Conservation (phyloP, 2,888 invertebrate genomes). For the Drosophila anceps region DNA sequence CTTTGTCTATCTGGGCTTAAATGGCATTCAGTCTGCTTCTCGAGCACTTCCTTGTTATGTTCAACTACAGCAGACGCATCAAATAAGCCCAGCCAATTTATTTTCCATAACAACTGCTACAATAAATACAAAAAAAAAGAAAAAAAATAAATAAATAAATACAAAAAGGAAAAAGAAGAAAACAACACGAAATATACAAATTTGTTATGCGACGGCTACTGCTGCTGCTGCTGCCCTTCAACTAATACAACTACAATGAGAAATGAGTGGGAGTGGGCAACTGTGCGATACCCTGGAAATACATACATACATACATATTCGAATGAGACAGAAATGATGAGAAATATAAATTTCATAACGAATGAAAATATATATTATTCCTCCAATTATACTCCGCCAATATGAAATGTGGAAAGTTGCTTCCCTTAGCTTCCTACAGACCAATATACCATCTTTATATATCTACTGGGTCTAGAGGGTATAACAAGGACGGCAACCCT, state of each 20-base stretch:
- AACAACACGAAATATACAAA: constrained; percentile 38
- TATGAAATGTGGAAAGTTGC: no score
- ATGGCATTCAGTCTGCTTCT: constrained; percentile 17
- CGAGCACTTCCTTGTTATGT: constrained; percentile 39
- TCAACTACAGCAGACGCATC: constrained; percentile 47
- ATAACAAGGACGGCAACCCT: constrained; percentile 31
- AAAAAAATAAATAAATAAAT: constrained; percentile 1
- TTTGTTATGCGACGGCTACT: constrained; percentile 47
- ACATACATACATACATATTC: not conserved
- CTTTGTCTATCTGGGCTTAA: constrained; percentile 11
- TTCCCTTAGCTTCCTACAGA: not conserved
- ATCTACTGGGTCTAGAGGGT: not conserved
- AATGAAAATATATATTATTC: no score
- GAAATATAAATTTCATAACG: no score
- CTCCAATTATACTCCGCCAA: no score
- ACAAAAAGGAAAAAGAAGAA: constrained; percentile 3
- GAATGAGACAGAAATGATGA: not conserved
- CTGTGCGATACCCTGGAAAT: not conserved
- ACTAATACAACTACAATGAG: constrained; percentile 22
- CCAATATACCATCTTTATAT: not conserved
- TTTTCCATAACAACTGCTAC: constrained; percentile 68
- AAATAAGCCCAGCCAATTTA: constrained; percentile 67
- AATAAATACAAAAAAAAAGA: constrained; percentile 12
- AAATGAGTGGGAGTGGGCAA: not conserved
- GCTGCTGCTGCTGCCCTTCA: constrained; percentile 51